These are phyloP conservation scores for Notothenia coriiceps DNA, from an alignment of 2,113 vertebrate species.

Conservation along the genomic window DNA sequence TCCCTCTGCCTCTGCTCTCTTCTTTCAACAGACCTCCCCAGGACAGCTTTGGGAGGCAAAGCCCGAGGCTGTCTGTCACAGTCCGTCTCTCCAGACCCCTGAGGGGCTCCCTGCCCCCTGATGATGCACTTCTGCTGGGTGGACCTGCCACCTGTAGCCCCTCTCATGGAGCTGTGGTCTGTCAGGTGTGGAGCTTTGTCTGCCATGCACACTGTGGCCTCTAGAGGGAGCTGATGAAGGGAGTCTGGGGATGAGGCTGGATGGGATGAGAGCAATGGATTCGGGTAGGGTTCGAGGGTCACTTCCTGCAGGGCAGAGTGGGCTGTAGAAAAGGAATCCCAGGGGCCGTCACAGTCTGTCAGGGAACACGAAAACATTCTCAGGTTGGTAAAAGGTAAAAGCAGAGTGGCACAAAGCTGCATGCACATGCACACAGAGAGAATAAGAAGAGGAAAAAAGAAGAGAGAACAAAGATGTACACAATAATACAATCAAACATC, in stretches of 20 bases:
- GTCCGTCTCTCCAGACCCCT: constrained; percentile 79
- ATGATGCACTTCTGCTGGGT: constrained; percentile 86
- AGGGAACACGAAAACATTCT: constrained; percentile 59
- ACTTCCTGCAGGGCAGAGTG: constrained; percentile 97
- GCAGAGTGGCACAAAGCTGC: constrained; percentile 30
- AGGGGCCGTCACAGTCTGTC: constrained; percentile 93
- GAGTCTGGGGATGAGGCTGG: constrained; percentile 92
- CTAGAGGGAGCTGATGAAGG: constrained; percentile 91
- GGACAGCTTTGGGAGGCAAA: constrained; percentile 83
- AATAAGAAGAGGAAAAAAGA: neutral
- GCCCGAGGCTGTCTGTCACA: constrained; percentile 76
- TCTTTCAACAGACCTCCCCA: constrained; percentile 81
- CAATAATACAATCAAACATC: neutral
- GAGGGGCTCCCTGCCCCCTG: constrained; percentile 81
- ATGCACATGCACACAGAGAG: constrained; percentile 62
- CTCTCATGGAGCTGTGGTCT: constrained; percentile 76
- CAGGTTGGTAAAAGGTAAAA: constrained; percentile 31
- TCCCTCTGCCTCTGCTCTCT: constrained; percentile 79
- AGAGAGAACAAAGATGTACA: constrained; percentile 4
- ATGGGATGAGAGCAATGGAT: constrained; percentile 94
- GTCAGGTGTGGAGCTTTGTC: constrained; percentile 72
- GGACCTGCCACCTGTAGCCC: constrained; percentile 89
- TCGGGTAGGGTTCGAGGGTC: constrained; percentile 90
- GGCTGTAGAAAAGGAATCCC: constrained; percentile 95
- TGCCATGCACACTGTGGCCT: constrained; percentile 82